A percentile compares a stretch with the other conserved stretches of the same genome.
These are phyloP conservation scores for Linnaemya vulpina DNA, from an alignment of 2,888 invertebrate species.

Conservation along the genomic window DNA sequence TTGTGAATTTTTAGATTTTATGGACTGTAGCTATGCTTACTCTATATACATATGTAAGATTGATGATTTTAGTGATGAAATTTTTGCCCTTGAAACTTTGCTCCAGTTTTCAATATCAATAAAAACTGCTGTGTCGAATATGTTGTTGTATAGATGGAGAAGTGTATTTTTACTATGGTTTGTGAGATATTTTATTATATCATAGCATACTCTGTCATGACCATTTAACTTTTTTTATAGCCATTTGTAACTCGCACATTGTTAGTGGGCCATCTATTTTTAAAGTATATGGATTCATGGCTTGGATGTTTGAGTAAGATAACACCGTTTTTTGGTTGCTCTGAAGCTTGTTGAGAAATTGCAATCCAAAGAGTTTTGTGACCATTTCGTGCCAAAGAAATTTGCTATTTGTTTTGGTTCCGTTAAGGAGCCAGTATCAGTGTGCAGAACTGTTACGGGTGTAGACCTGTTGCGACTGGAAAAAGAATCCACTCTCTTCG, in stretches of 20 bases:
- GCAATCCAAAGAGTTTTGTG: background rate
- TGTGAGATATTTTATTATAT: constrained; percentile 4
- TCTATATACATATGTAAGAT: too few relatives aligned
- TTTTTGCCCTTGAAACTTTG: too few relatives aligned
- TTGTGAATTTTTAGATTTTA: too few relatives aligned
- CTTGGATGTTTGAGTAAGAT: too few relatives aligned
- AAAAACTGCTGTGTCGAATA: background rate
- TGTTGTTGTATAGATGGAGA: background rate
- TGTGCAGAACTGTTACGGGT: background rate
- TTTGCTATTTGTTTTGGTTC: constrained; percentile 4
- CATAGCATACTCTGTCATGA: background rate
- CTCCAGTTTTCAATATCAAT: too few relatives aligned
- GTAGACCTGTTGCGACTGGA: too few relatives aligned
- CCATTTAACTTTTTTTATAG: background rate
- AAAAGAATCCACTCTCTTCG: too few relatives aligned
- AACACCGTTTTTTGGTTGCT: background rate
- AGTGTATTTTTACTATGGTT: background rate
- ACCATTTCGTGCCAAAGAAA: background rate
- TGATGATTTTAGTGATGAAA: too few relatives aligned
- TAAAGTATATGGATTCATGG: too few relatives aligned
- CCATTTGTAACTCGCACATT: background rate
- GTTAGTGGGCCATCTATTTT: background rate
- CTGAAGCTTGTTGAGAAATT: background rate
- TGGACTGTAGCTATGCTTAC: too few relatives aligned
- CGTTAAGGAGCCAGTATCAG: background rate